Evolutionary conservation across 2,113 vertebrate species (phyloP), one percentile per base, ranked within the genome.

Genomic region (Tor tambroides): DNA sequence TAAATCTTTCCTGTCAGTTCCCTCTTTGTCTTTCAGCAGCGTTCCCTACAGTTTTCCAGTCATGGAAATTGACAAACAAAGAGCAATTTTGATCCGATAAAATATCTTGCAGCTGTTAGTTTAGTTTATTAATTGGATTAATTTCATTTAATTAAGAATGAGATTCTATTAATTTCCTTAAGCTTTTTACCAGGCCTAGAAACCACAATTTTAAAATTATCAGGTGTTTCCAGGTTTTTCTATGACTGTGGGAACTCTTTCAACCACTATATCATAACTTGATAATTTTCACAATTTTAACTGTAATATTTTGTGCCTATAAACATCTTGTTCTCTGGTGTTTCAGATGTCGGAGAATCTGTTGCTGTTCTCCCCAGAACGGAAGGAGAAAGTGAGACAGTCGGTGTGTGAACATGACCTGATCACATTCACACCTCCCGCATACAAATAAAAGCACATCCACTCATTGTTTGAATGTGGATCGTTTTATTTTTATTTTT

Each of bases 381-480:
- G 83, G 80, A 93, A 82, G 88, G 89, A 92, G 86, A 86, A 90
- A 81, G 91, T 95, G 49, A 93, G 92, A 0, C 90, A 88, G 80
- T 95, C 94, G 0, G 90, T 93, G 76, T 95, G 94, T 84, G 93
- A 92, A 0, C 88, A 46, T 80, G 95, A 95, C 87, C 94, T 95
- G 10, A 94, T 96, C 93, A 90, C 91, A 78, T 95, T 95, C 87
- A 95, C 94, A 0, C 94, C 94, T 59, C 94, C 94, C n/a, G 38
- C 35, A 2, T 46, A 78, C 28, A 83, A 83, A 80, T 87, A 85
- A 74, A 46, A 46, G 75, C 71, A 79, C 35, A 65, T 28, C 3
- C 23, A 32, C 26, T 74, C 51, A 61, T 6, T 32, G 0, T 26
- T 11, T 14, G 10, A 7, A 80, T 11, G 8, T 59, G 6, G 14